Evolutionary conservation across 2,888 invertebrate species (phyloP), one percentile per base, ranked within the genome.

Genomic region (Tiphia femorata): DNA sequence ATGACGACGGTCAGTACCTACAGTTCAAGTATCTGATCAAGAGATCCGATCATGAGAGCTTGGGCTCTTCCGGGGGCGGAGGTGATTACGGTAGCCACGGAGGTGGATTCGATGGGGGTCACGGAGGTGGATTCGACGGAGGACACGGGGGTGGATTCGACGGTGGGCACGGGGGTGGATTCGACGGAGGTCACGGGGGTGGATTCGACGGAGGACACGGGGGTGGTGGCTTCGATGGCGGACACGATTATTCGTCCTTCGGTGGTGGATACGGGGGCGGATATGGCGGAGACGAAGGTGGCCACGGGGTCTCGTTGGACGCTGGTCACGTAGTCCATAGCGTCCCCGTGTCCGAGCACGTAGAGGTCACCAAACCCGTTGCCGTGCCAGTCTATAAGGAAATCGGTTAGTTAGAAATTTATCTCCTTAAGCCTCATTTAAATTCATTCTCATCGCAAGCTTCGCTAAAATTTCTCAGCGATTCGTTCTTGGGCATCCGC

Each of bases 301-400:
- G 80, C 7, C 82, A 83, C 42, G 81, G 81, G 50, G 51, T 70
- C 19, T 70, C 66, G 4, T 58, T 73, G 3, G 75, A 73, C 27
- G 62, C 60, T 2, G 73, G 68, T 3, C 83, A 84, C 42, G 79
- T 84, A 62, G 86, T 87, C 1, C 82, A 82, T 23, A 76, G 79
- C 51, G 86, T 87, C 60, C 88, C 88, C 0, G 86, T 89, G 23
- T 88, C 88, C 47, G 87, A 89, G 64, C 90, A 91, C 65, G 86
- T 91, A 0, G 89, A 91, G 75, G 89, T 91, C 72, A 89, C 90
- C 35, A 90, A 87, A 69, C 90, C 91, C 0, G 87, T 91, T 41
- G 87, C 89, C 0, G 87, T 91, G 29, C 90, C 90, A 42, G 88
- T 90, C 54, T 89, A 90, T 75, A 91, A 89, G 75, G 89, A 91